Percentiles rank a stretch among this genome's conserved stretches.
phyloP scores from a whole-genome alignment of 2,888 invertebrate species.

The Tridacna gigas region DNA sequence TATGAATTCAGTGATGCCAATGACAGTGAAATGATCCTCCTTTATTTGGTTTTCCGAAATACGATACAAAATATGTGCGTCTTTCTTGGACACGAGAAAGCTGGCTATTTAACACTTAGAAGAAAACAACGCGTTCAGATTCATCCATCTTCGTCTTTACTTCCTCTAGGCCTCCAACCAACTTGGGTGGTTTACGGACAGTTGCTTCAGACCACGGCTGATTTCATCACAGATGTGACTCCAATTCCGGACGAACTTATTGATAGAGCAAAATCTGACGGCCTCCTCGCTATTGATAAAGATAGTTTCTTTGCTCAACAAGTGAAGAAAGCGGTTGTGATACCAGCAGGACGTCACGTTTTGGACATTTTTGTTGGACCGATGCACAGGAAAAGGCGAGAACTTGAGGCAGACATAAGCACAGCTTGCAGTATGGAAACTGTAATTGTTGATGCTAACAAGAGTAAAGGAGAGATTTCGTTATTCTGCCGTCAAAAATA shows the following conservation, averaged over 20 bases:
- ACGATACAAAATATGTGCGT: constrained; percentile 72
- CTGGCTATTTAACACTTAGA: constrained; percentile 73
- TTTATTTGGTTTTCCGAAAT: constrained; percentile 72
- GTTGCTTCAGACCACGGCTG: constrained; percentile 73
- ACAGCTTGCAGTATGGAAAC: constrained; percentile 48
- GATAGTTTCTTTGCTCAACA: constrained; percentile 55
- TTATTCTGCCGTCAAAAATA: constrained; percentile 62
- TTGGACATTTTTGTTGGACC: constrained; percentile 72
- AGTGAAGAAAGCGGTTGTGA: constrained; percentile 56
- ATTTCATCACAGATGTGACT: constrained; percentile 77
- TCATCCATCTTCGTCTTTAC: constrained; percentile 79
- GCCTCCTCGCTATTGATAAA: constrained; percentile 62
- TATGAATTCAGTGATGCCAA: constrained; percentile 52
- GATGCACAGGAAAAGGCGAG: constrained; percentile 65
- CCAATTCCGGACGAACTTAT: constrained; percentile 73
- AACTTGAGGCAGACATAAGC: constrained; percentile 63
- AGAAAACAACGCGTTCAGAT: constrained; percentile 69
- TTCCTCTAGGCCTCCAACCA: constrained; percentile 68
- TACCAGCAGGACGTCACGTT: constrained; percentile 66
- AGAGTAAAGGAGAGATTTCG: constrained; percentile 66
- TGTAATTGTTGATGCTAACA: constrained; percentile 70
- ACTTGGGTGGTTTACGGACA: constrained; percentile 78
- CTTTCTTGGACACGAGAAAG: constrained; percentile 75
- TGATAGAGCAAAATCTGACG: constrained; percentile 48
- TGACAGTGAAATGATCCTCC: constrained; percentile 54